A percentile compares a stretch with the other conserved stretches of the same genome.
Conservation (phyloP, 2,113 vertebrate genomes). For the Ailuropoda melanoleuca region DNA sequence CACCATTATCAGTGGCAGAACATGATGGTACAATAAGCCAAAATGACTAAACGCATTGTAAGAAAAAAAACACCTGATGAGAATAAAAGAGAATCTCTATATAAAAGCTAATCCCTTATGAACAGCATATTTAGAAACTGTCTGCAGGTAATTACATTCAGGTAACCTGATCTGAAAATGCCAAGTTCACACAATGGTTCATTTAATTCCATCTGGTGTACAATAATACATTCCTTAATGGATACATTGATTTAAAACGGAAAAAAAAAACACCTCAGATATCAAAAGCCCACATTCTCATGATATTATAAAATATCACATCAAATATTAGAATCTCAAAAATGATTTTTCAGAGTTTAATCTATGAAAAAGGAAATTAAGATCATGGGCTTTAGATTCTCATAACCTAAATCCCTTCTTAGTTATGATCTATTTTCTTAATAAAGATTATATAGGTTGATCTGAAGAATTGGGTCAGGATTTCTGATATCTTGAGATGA, state of each 20-base stretch:
- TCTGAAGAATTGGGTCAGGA: background rate
- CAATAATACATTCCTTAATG: conserved; percentile 60
- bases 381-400: background rate
- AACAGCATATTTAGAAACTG: conserved; percentile 57
- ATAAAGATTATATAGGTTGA: background rate
- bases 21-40: conserved; percentile 47
- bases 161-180: conserved; percentile 65
- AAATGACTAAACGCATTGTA: background rate
- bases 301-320: conserved; percentile 36
- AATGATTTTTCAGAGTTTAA: conserved; percentile 15
- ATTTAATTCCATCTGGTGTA: conserved; percentile 55
- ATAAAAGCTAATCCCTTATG: conserved; percentile 53
- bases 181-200: conserved; percentile 55
- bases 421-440: background rate
- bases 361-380: conserved; percentile 30
- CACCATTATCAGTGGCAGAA: conserved; percentile 31
- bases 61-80: background rate
- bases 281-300: conserved; percentile 19
- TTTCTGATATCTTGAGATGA: background rate
- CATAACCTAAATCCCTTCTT: background rate
- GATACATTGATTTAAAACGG: conserved; percentile 54
- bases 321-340: conserved; percentile 41
- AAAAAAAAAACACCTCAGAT: background rate
- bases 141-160: conserved; percentile 63
- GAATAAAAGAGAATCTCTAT: conserved; percentile 12